Evolutionary conservation across 2,113 vertebrate genomes (phyloP).

Genomic region (Galeopterus variegatus): DNA sequence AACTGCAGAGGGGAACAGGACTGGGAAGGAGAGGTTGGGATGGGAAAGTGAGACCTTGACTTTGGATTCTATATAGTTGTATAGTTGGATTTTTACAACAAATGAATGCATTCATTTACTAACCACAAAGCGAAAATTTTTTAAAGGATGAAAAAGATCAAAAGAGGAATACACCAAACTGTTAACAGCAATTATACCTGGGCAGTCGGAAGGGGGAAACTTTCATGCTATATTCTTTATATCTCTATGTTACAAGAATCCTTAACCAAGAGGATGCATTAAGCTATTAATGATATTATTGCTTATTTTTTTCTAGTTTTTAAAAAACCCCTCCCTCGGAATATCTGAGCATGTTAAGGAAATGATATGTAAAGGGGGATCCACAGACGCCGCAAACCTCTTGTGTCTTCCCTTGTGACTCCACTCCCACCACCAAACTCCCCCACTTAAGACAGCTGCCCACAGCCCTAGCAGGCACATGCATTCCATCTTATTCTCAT

Average conservation of each 20-base stretch:
- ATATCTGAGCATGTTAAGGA: constrained; percentile 17
- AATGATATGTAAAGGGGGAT: not conserved
- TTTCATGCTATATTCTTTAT: not conserved
- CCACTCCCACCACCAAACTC: not conserved
- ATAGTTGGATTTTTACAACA: not conserved
- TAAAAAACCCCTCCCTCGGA: not conserved
- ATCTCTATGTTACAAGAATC: not conserved
- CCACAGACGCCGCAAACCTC: not conserved
- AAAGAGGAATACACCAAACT: constrained; percentile 10
- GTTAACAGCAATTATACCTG: not conserved
- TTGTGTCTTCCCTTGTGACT: not conserved
- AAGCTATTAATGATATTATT: not conserved
- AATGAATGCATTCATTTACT: not conserved
- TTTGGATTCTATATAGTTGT: not conserved
- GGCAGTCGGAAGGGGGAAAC: not conserved
- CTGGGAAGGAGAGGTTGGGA: not conserved
- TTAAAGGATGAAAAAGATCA: constrained; percentile 25
- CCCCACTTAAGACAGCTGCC: not conserved
- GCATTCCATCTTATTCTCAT: not conserved
- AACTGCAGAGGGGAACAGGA: not conserved
- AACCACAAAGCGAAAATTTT: constrained; percentile 27
- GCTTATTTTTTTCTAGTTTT: not conserved
- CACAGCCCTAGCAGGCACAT: not conserved
- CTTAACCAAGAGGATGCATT: constrained; percentile 34
- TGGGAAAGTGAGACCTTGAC: not conserved